Conservation (phyloP, 2,888 invertebrate species). For the Celastrina argiolus region DNA sequence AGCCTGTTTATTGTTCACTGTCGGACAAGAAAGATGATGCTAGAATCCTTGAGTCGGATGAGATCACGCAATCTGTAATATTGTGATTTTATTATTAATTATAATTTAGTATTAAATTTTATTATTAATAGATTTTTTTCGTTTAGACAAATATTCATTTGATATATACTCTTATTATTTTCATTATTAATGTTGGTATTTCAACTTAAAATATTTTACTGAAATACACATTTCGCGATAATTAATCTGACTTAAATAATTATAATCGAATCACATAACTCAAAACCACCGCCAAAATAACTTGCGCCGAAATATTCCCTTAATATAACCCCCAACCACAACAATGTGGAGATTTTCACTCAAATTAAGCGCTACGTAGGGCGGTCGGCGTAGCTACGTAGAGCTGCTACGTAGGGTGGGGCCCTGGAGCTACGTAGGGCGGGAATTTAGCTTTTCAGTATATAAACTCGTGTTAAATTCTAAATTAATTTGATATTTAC, state of each 20-base stretch:
- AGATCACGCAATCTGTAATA: too few species aligned
- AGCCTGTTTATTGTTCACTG: too few species aligned
- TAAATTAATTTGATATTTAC: too few species aligned
- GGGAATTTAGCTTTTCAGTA: neutral
- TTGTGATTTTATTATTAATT: too few species aligned
- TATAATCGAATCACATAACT: neutral
- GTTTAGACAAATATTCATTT: too few species aligned
- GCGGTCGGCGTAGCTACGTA: neutral
- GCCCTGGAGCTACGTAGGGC: neutral
- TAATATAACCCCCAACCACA: neutral
- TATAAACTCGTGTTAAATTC: too few species aligned
- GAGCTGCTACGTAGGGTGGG: neutral
- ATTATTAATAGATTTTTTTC: too few species aligned
- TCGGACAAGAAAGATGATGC: too few species aligned
- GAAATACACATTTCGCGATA: neutral
- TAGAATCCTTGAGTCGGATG: too few species aligned
- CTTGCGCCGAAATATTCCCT: neutral
- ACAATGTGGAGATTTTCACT: slow-evolving; percentile 2
- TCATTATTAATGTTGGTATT: neutral
- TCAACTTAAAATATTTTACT: neutral
- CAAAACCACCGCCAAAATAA: neutral
- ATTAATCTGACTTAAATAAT: neutral
- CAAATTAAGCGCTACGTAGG: neutral
- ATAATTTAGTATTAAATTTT: too few species aligned
- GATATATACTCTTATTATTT: too few species aligned